Evolutionary conservation across 1,140 invertebrate genomes (phyloP), one percentile per base, ranked within the genome.

Genomic region (Drosophila bocqueti): DNA sequence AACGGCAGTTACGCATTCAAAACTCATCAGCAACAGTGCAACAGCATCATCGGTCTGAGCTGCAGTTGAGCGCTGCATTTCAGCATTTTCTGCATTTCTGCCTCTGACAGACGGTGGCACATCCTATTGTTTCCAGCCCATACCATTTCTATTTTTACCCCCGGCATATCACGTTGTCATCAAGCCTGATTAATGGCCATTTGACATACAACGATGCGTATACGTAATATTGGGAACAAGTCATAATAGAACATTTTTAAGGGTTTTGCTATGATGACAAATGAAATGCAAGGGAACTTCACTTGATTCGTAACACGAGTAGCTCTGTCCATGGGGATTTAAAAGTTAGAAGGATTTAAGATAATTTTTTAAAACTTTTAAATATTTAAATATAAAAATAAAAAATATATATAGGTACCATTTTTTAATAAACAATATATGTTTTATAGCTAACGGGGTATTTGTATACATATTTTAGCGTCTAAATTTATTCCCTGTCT

Each of bases 1-100:
- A 77, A 52, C 50, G 61, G 77, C 81, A 80, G 73, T 54, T 59
- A 84, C 75, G 61, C 79, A 79, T 79, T 87, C 83, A 87, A 87
- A 86, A 78, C 81, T 87, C 84, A 90, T 84, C 81, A 87, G 52
- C 66, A 46, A 40, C 71, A 75, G 31, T 60, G 65, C 63, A 49
- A 69, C 58, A 57, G 66, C 62, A 60, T 62, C 61, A 64, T 75
- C 64, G 61, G 79, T 54, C 38, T 47, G 24, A 62, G 69, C 73
- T 62, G 74, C 61, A 63, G 54, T 57, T 57, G 54, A 40, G 54
- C 36, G 9, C 9, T 40, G 36, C 36, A 38, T n/a, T 57, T 57
- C 54, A 57, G 16, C 9, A 40, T 55, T 43, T 58, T 65, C 36
- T 26, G 16, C 45, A 68, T 57, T 68, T 68, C 64, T 84, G 82